Conservation (phyloP, 2,888 invertebrate genomes). For the Oscheius onirici region DNA sequence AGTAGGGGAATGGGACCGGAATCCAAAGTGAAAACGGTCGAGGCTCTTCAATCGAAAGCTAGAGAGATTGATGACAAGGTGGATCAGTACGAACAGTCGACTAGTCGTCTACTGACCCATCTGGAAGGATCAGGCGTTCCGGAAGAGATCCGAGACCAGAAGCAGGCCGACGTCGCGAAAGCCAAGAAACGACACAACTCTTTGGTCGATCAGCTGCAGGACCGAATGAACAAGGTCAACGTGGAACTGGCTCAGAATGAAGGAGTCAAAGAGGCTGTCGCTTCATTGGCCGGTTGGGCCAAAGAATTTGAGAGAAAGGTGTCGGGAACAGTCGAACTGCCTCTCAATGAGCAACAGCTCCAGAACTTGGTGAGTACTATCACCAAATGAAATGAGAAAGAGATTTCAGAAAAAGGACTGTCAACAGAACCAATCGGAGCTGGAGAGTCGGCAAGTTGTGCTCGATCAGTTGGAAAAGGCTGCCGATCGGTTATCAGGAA, state of each 20-base stretch:
- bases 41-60: slow-evolving; percentile 12
- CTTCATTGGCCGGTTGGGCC: slow-evolving; percentile 45
- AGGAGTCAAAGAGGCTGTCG: slow-evolving; percentile 50
- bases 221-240: slow-evolving; percentile 47
- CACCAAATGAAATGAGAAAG: not conserved
- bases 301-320: slow-evolving; percentile 35
- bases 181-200: slow-evolving; percentile 45
- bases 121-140: slow-evolving; percentile 49
- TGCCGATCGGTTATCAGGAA: not conserved
- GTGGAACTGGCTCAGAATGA: slow-evolving; percentile 48
- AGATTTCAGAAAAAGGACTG: slow-evolving; percentile 42
- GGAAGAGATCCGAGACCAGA: slow-evolving; percentile 41
- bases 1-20: slow-evolving; percentile 4
- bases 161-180: slow-evolving; percentile 32
- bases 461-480: slow-evolving; percentile 42
- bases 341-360: slow-evolving; percentile 43
- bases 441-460: slow-evolving; percentile 46
- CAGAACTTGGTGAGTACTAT: slow-evolving; percentile 30
- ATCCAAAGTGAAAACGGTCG: slow-evolving; percentile 12
- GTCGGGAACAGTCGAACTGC: slow-evolving; percentile 38
- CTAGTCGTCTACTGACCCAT: slow-evolving; percentile 39
- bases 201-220: slow-evolving; percentile 48
- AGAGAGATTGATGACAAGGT: slow-evolving; percentile 40
- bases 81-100: slow-evolving; percentile 47
- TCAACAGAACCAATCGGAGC: slow-evolving; percentile 49